phyloP scores from a whole-genome alignment of 1,140 invertebrate species.

The Thereuonema tuberculata region DNA sequence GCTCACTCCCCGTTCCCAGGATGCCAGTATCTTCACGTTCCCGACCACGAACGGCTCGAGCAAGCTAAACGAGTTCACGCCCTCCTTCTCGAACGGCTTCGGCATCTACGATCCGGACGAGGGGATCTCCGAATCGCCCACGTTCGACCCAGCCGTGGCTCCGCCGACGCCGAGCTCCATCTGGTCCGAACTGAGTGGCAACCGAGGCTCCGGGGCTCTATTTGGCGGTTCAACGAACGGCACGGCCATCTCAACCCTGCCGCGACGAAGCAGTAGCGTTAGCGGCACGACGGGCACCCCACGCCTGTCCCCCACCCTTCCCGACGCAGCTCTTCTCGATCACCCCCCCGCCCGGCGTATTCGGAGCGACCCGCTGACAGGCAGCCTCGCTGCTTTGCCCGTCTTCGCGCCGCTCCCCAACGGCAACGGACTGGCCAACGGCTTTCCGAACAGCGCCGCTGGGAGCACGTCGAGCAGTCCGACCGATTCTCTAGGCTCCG shows the following conservation, averaged over 20 bases:
- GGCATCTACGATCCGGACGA: slow-evolving; percentile 34
- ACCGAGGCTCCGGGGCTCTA: slow-evolving; percentile 19
- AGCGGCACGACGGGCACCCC: slow-evolving; percentile 16
- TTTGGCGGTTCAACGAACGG: slow-evolving; percentile 23
- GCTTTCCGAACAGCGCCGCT: not conserved
- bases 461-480: slow-evolving; percentile 30
- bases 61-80: not conserved
- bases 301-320: slow-evolving; percentile 15
- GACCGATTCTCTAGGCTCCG: slow-evolving; percentile 42
- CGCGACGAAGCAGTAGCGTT: slow-evolving; percentile 26
- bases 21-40: slow-evolving; percentile 25
- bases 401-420: slow-evolving; percentile 17
- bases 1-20: slow-evolving; percentile 11
- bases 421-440: not conserved
- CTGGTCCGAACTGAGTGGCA: slow-evolving; percentile 28
- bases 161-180: slow-evolving; percentile 22
- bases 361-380: slow-evolving; percentile 29
- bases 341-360: slow-evolving; percentile 30
- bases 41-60: slow-evolving; percentile 17
- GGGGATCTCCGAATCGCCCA: slow-evolving; percentile 35
- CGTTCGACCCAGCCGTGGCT: slow-evolving; percentile 32
- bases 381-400: slow-evolving; percentile 31
- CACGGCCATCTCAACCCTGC: slow-evolving; percentile 52
- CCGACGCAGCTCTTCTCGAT: slow-evolving; percentile 24
- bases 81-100: slow-evolving; percentile 18